Evolutionary conservation across 2,797 vertebrate species (phyloP).

Genomic region (Onychomys leucogaster): DNA sequence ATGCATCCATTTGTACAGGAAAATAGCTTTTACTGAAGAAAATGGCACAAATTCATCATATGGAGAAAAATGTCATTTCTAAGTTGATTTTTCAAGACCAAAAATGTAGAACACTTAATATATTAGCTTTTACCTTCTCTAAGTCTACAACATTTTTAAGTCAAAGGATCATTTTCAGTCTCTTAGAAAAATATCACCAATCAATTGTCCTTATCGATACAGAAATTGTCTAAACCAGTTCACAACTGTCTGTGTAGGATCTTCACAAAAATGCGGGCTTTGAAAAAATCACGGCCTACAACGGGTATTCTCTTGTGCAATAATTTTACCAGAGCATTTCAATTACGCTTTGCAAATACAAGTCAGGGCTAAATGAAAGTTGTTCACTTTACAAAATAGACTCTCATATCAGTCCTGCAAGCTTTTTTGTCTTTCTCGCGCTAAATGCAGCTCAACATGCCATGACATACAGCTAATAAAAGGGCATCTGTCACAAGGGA

Average conservation of each 20-base stretch:
- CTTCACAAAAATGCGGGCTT: not conserved
- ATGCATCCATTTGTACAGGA: slow-evolving; percentile 81
- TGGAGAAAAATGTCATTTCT: slow-evolving; percentile 80
- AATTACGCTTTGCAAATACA: not conserved
- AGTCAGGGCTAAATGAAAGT: slow-evolving; percentile 53
- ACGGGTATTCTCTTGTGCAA: not conserved
- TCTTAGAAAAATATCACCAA: slow-evolving; percentile 61
- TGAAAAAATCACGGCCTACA: not conserved
- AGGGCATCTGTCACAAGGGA: slow-evolving; percentile 89
- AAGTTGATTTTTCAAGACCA: slow-evolving; percentile 76
- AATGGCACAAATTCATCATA: slow-evolving; percentile 81
- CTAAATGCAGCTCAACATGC: slow-evolving; percentile 74
- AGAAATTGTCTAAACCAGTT: slow-evolving; percentile 52
- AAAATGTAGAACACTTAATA: slow-evolving; percentile 76
- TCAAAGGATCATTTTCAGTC: not conserved
- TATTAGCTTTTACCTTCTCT: slow-evolving; percentile 70
- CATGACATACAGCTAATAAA: slow-evolving; percentile 84
- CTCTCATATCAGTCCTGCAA: slow-evolving; percentile 1
- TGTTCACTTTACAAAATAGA: slow-evolving; percentile 58
- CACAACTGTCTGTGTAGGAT: not conserved
- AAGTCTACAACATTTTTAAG: slow-evolving; percentile 70
- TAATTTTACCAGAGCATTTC: slow-evolving; percentile 21
- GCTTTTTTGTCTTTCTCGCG: slow-evolving; percentile 42
- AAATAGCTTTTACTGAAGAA: slow-evolving; percentile 83
- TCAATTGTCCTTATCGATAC: slow-evolving; percentile 64